These are phyloP conservation scores for Trematocara caparti DNA, from an alignment of 2,797 vertebrate genomes.

Conservation along the genomic window DNA sequence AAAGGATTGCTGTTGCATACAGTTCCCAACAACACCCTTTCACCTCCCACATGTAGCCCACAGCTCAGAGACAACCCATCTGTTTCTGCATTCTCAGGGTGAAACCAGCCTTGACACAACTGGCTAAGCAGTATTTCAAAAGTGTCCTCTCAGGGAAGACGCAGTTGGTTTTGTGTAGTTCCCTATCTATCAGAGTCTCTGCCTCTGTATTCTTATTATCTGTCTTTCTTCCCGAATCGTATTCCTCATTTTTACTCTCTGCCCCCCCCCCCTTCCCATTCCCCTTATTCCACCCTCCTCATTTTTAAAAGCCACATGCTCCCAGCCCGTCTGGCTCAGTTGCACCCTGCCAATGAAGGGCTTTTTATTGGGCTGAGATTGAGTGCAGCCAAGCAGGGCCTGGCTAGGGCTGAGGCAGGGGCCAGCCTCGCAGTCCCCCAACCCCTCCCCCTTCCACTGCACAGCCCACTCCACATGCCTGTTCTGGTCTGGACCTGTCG, in stretches of 20 bases:
- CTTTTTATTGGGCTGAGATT: slow-evolving; percentile 85
- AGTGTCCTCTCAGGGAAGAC: slow-evolving; percentile 43
- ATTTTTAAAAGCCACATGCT: slow-evolving; percentile 77
- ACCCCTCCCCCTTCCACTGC: slow-evolving; percentile 13
- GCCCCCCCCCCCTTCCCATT: not conserved
- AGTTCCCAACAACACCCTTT: slow-evolving; percentile 67
- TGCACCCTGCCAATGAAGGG: slow-evolving; percentile 80
- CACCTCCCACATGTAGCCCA: slow-evolving; percentile 67
- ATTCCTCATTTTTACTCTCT: slow-evolving; percentile 47
- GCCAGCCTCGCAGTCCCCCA: slow-evolving; percentile 35
- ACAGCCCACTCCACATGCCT: slow-evolving; percentile 70
- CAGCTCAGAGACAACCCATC: slow-evolving; percentile 69
- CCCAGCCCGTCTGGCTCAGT: slow-evolving; percentile 77
- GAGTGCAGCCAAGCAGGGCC: slow-evolving; percentile 83
- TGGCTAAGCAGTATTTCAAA: slow-evolving; percentile 53
- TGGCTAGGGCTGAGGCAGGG: slow-evolving; percentile 61
- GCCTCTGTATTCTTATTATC: slow-evolving; percentile 42
- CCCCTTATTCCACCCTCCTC: slow-evolving; percentile 55
- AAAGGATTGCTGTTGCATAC: slow-evolving; percentile 47
- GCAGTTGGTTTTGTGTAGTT: slow-evolving; percentile 40
- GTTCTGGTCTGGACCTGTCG: slow-evolving; percentile 71
- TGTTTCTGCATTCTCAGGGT: slow-evolving; percentile 71
- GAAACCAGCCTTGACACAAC: slow-evolving; percentile 68
- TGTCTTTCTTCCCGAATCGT: slow-evolving; percentile 43
- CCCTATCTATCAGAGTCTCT: slow-evolving; percentile 51